These are phyloP conservation scores for Tanypteryx hageni DNA, from an alignment of 2,888 invertebrate species.

Conservation along the genomic window DNA sequence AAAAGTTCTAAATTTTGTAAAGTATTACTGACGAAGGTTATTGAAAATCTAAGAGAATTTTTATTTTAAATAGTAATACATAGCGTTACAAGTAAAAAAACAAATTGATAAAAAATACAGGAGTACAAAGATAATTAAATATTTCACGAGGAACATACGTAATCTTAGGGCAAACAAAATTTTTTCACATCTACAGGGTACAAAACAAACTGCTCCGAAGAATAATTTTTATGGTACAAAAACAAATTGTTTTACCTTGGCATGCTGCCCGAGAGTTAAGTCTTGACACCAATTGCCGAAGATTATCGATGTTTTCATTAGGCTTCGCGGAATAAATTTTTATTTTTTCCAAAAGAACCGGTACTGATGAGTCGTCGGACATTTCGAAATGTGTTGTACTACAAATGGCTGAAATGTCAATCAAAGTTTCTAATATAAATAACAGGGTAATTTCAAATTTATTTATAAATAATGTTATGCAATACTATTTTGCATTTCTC, in stretches of 20 bases:
- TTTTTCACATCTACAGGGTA: too few relatives aligned
- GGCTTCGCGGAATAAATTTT: conserved; percentile 49
- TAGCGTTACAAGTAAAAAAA: too few relatives aligned
- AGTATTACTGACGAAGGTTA: too few relatives aligned
- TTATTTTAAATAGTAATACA: too few relatives aligned
- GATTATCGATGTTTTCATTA: conserved; percentile 44
- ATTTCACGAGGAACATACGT: too few relatives aligned
- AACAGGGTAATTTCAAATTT: not conserved
- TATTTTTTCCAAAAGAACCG: conserved; percentile 48
- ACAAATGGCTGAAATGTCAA: not conserved
- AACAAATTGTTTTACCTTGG: conserved; percentile 31
- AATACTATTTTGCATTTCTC: not conserved
- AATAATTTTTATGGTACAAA: not conserved
- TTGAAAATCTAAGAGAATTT: too few relatives aligned
- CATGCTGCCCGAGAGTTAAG: conserved; percentile 31
- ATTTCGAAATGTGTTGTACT: conserved; percentile 10
- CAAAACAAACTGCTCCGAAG: too few relatives aligned
- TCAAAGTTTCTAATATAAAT: not conserved
- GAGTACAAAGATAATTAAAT: too few relatives aligned
- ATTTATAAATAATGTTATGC: not conserved
- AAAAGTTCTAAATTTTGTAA: too few relatives aligned
- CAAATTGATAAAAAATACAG: too few relatives aligned
- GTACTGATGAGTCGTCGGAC: conserved; percentile 41
- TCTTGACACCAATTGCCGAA: conserved; percentile 31
- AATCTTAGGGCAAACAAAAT: too few relatives aligned